Percentiles rank a stretch among this genome's conserved stretches.
phyloP scores from a whole-genome alignment of 2,113 vertebrate genomes.

The Isichthys henryi region DNA sequence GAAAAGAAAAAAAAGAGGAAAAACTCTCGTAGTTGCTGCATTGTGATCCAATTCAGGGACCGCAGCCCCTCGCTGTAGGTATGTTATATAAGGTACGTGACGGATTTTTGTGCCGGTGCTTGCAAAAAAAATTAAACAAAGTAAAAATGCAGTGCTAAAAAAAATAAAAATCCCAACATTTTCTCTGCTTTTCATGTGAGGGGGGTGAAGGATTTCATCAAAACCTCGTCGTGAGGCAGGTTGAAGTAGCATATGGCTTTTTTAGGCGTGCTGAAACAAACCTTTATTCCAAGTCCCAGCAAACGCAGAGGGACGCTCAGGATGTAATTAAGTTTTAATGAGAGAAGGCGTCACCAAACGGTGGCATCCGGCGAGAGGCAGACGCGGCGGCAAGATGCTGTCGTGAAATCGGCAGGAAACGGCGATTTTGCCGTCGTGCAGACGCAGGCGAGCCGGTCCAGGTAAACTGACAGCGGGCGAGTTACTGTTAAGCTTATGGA shows the following conservation, averaged over 20 bases:
- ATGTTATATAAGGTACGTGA: background rate
- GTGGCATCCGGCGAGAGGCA: background rate
- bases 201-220: background rate
- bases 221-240: conserved; percentile 45
- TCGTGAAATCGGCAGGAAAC: background rate
- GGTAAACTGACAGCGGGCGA: background rate
- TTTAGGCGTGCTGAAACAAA: conserved; percentile 58
- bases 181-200: background rate
- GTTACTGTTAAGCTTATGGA: background rate
- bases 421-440: background rate
- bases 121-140: background rate
- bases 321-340: conserved; percentile 62
- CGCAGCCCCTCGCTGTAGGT: background rate
- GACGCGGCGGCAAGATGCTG: background rate
- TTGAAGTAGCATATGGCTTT: conserved; percentile 50
- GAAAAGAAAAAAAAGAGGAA: background rate
- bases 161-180: background rate
- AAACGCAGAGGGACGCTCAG: conserved; percentile 54
- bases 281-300: conserved; percentile 55
- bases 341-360: conserved; percentile 45
- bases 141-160: background rate
- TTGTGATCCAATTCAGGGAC: background rate
- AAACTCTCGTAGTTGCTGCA: background rate
- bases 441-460: background rate
- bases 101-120: background rate